These are phyloP conservation scores for Orthosia gracilis DNA, from an alignment of 2,888 invertebrate species.

Conservation along the genomic window DNA sequence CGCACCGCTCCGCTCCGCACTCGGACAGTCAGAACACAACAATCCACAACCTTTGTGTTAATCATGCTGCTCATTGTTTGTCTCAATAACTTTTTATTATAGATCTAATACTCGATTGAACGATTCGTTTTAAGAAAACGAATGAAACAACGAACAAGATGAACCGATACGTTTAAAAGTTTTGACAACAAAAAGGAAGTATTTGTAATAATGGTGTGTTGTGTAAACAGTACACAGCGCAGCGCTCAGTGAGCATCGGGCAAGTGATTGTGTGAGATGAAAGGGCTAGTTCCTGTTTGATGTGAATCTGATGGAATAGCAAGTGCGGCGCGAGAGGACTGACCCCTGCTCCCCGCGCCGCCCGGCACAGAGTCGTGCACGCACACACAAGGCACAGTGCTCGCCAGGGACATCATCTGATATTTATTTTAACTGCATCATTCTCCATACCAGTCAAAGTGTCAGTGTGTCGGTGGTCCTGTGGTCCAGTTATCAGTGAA, in stretches of 20 bases:
- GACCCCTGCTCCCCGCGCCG: not conserved
- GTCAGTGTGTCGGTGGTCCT: not conserved
- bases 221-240: constrained; percentile 12
- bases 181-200: constrained; percentile 44
- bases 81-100: constrained; percentile 31
- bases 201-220: constrained; percentile 12
- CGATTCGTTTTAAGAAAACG: constrained; percentile 34
- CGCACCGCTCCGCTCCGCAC: constrained; percentile 12
- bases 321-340: constrained; percentile 48
- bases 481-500: not conserved
- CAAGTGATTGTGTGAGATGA: constrained; percentile 61
- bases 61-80: constrained; percentile 59
- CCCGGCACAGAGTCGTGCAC: constrained; percentile 39
- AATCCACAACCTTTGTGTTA: constrained; percentile 40
- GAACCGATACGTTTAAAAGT: constrained; percentile 38
- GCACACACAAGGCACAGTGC: constrained; percentile 35
- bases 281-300: constrained; percentile 68
- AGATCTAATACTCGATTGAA: constrained; percentile 40
- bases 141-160: constrained; percentile 43
- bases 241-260: constrained; percentile 11
- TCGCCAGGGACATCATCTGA: no score
- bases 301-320: constrained; percentile 55
- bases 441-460: no score
- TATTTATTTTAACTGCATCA: no score
- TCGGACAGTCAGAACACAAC: constrained; percentile 13